Conservation (phyloP, 2,888 invertebrate species). For the Baccha elongata region DNA sequence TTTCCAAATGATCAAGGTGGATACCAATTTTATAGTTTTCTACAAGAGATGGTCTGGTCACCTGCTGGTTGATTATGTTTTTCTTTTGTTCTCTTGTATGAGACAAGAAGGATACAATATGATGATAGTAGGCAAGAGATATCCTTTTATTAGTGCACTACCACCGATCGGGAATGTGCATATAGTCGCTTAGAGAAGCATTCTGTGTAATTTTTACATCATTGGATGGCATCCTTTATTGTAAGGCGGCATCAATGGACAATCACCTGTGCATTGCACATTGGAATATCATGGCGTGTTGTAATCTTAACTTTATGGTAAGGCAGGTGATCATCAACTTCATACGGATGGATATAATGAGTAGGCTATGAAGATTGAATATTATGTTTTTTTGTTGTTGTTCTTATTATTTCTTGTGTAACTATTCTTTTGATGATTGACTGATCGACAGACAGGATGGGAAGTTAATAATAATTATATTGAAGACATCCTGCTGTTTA, state of each 20-base stretch:
- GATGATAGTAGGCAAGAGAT: constrained; percentile 60
- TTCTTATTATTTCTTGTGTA: constrained; percentile 4
- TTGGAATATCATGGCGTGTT: constrained; percentile 49
- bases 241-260: constrained; percentile 55
- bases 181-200: constrained; percentile 42
- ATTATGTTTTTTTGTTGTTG: constrained; percentile 4
- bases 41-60: constrained; percentile 27
- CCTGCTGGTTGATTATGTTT: constrained; percentile 68
- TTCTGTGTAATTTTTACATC: constrained; percentile 68
- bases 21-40: constrained; percentile 17
- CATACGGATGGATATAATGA: constrained; percentile 36
- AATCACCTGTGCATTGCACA: constrained; percentile 62
- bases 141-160: constrained; percentile 64
- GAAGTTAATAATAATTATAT: constrained; percentile 55
- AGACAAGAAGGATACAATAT: constrained; percentile 50
- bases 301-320: constrained; percentile 60
- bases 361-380: constrained; percentile 30
- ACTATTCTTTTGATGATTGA: constrained; percentile 18
- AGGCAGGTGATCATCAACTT: constrained; percentile 53
- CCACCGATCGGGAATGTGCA: constrained; percentile 27
- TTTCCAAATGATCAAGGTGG: constrained; percentile 51
- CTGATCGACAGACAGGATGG: constrained; percentile 49
- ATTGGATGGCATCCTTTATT: constrained; percentile 38
- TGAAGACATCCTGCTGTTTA: constrained; percentile 49
- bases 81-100: constrained; percentile 14